Base-by-base conservation (phyloP, 2,113 vertebrate species). In the Lates calcarifer region DNA sequence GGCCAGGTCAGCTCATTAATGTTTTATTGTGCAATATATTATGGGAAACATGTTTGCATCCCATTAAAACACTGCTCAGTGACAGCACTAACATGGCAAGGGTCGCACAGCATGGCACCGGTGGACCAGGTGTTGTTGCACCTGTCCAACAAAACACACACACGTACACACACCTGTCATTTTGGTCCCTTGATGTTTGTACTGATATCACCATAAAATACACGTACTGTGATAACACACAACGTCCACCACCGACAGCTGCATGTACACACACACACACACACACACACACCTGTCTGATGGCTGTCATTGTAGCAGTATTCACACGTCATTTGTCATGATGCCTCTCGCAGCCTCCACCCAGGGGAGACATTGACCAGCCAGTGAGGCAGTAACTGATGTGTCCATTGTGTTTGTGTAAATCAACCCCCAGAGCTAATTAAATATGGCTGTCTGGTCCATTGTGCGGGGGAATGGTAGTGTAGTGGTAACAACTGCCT, bases 341-440 rank as follows among this genome's bases (percentile, higher is more conserved):
- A 65, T 60, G 24, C 26, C 33, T 33, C 31, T 60, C 2, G 0
- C 60, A 49, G 49, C 31, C 15, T 76, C 39, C 49, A 49, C 35
- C 60, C 75, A 61, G 39, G 49, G 62, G n/a, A 56, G 39, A 7
- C 31, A n/a, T 3, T 84, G 84, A 90, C 86, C 79, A 81, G 77
- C 55, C 85, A 74, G 66, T 75, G 47, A 61, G 65, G 57, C 76
- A 56, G 67, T 75, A 79, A 60, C 74, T 74, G 64, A 83, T 67
- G 76, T 58, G 56, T 57, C 77, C 81, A 87, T 87, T 90, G 79
- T 90, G 71, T 82, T 83, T 68, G 84, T 87, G 87, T 85, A 85
- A 88, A 79, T 85, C 72, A 72, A 78, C 17, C 41, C 62, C 43
- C 55, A 28, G 64, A 81, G 84, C 73, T 81, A 20, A 89, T 89